Base-by-base conservation (phyloP, 2,888 invertebrate species). In the Tillus elongatus region DNA sequence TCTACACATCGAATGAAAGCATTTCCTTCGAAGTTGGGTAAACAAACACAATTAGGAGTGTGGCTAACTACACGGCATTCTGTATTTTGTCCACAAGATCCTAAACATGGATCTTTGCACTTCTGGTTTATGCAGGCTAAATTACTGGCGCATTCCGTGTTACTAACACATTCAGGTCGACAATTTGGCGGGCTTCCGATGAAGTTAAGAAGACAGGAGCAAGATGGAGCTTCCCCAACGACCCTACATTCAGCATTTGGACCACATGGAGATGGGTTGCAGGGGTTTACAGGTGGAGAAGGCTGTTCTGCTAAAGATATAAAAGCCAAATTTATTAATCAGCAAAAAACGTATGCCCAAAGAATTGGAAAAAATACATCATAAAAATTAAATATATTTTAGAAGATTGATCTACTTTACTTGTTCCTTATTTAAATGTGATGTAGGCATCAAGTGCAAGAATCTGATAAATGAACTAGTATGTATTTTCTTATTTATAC, bases 41-140 rank as follows among this genome's bases (percentile, higher is more conserved):
- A 66, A 57, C 87, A 88, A 27, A 75, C 70, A 56, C 88, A 88
- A 68, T 79, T 77, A 9, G 82, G 78, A 8, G 79, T 77, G 51
- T 85, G 85, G 53, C 82, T 84, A 3, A 82, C 74, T 3, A 83
- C 82, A 31, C 76, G 72, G 54, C 86, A 87, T 49, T 78, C 73
- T 8, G 86, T 82, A 59, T 77, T 78, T 30, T 64, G 58, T 27
- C 85, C 85, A 56, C 88, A 89, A 9, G 77, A 72, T 39, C 76
- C 73, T 26, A 74, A 70, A 53, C 86, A 85, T 3, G 84, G 84
- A 57, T 80, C 79, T 63, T 71, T 73, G 57, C 86, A 86, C 68
- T 80, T 82, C 53, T 79, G 75, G 54, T 77, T 78, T 8, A 82
- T 71, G 56, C 86, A 86, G 27, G 83, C 82, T 56, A 74, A 66